These are phyloP conservation scores for Nemotelus nigrinus DNA, from an alignment of 2,888 invertebrate species.

Conservation along the genomic window DNA sequence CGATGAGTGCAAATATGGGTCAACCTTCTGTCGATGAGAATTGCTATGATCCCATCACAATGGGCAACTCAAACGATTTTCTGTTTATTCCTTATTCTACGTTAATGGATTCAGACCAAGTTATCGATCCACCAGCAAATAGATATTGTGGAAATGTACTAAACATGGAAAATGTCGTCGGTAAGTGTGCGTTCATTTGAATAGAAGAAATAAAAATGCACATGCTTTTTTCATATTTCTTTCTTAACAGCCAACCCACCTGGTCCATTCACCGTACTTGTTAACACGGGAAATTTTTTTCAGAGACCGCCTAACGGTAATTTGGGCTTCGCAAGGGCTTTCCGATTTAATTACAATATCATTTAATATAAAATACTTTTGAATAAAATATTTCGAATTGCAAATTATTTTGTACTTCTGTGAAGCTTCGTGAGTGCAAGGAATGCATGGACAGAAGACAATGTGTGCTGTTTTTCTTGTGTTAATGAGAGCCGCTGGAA, in stretches of 20 bases:
- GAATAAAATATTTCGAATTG: not conserved
- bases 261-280: conserved; percentile 9
- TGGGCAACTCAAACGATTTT: conserved; percentile 67
- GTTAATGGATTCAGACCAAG: conserved; percentile 42
- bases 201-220: not conserved
- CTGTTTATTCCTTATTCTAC: conserved; percentile 68
- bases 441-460: no score
- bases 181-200: conserved; percentile 30
- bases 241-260: conserved; percentile 21
- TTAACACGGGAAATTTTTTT: not conserved
- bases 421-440: no score
- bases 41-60: conserved; percentile 68
- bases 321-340: not conserved
- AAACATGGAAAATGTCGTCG: conserved; percentile 53
- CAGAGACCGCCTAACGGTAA: not conserved
- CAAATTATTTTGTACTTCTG: no score
- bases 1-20: conserved; percentile 22
- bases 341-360: not conserved
- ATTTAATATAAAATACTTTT: not conserved
- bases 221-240: not conserved
- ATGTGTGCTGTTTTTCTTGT: no score
- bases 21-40: conserved; percentile 63
- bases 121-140: conserved; percentile 62
- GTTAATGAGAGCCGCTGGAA: no score
- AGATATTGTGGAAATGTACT: conserved; percentile 60